Evolutionary conservation across 2,113 vertebrate genomes (phyloP).

Genomic region (Halcyon senegalensis): DNA sequence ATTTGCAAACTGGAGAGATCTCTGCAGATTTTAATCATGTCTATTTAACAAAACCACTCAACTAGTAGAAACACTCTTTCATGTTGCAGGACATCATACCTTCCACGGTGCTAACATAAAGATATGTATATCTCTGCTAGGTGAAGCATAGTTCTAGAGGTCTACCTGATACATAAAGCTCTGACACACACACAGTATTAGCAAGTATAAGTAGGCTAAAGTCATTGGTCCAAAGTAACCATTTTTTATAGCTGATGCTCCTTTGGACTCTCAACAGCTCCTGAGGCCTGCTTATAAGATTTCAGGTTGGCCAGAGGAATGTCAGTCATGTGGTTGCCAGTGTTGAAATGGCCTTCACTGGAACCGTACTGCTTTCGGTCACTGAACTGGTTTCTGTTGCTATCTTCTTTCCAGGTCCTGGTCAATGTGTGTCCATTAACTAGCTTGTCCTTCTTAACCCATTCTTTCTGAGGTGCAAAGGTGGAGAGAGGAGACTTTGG

Average conservation of each 20-base stretch:
- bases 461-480: slow-evolving; percentile 93
- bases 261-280: slow-evolving; percentile 89
- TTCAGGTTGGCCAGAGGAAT: slow-evolving; percentile 97
- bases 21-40: slow-evolving; percentile 69
- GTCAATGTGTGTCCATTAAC: slow-evolving; percentile 96
- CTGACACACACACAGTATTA: slow-evolving; percentile 83
- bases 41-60: slow-evolving; percentile 75
- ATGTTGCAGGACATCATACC: slow-evolving; percentile 65
- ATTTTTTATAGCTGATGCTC: slow-evolving; percentile 96
- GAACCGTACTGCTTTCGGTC: slow-evolving; percentile 94
- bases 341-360: slow-evolving; percentile 90
- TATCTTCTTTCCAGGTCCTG: slow-evolving; percentile 95
- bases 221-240: slow-evolving; percentile 71
- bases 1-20: slow-evolving; percentile 75
- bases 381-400: slow-evolving; percentile 91
- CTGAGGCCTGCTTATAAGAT: slow-evolving; percentile 90
- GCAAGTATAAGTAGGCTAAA: slow-evolving; percentile 84
- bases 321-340: slow-evolving; percentile 88
- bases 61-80: slow-evolving; percentile 76
- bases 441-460: slow-evolving; percentile 95
- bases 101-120: slow-evolving; percentile 80
- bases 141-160: slow-evolving; percentile 89
- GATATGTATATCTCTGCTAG: slow-evolving; percentile 84
- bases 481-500: slow-evolving; percentile 93
- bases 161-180: slow-evolving; percentile 88